Conservation (phyloP, 1,140 invertebrate species). For the Bombus affinis region DNA sequence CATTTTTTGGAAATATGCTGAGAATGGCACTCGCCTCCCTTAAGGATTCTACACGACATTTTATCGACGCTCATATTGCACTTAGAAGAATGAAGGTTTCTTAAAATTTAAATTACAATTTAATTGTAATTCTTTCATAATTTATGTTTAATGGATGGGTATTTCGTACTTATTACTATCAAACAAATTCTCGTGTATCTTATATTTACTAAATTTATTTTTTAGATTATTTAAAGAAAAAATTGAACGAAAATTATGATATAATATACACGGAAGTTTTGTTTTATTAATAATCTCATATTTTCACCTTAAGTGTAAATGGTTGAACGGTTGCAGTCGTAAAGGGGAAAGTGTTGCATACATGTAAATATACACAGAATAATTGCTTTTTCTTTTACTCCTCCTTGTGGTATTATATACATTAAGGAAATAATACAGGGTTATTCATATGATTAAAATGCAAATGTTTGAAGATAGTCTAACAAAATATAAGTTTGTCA, state of each 20-base stretch:
- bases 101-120: constrained; percentile 45
- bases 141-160: constrained; percentile 31
- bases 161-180: constrained; percentile 53
- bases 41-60: constrained; percentile 66
- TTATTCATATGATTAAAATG: neutral
- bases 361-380: constrained; percentile 14
- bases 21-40: constrained; percentile 66
- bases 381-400: constrained; percentile 53
- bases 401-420: constrained; percentile 13
- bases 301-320: constrained; percentile 13
- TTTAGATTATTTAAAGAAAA: neutral
- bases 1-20: constrained; percentile 72
- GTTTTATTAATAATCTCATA: constrained; percentile 45
- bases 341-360: constrained; percentile 49
- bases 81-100: constrained; percentile 76
- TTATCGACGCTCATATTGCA: constrained; percentile 69
- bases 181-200: constrained; percentile 33
- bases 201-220: neutral
- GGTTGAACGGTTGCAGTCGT: constrained; percentile 9
- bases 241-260: neutral
- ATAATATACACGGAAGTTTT: neutral
- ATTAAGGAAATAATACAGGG: neutral
- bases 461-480: neutral
- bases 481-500: neutral
- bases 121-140: constrained; percentile 8